Percentiles rank a stretch among this genome's conserved stretches.
phyloP scores from a whole-genome alignment of 2,113 vertebrate species.

The Centrocercus urophasianus region DNA sequence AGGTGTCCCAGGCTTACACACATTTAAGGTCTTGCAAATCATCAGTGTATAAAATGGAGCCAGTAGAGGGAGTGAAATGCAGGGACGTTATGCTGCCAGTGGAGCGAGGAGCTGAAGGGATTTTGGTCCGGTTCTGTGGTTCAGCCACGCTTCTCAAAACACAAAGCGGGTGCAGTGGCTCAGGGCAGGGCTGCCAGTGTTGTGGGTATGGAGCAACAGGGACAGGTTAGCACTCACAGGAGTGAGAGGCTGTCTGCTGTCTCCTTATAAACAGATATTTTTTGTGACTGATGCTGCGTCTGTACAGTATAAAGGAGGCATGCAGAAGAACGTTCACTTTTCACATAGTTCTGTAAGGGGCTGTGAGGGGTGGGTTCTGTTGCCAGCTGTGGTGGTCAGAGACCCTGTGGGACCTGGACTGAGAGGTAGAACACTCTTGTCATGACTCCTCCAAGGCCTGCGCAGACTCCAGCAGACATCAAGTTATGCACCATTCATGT shows the following conservation, averaged over 20 bases:
- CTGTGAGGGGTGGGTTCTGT: background rate
- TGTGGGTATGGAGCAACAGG: background rate
- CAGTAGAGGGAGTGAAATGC: constrained; percentile 62
- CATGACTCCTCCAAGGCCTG: background rate
- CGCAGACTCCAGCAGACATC: background rate
- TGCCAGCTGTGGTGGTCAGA: background rate
- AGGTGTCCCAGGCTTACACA: background rate
- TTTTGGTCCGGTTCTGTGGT: background rate
- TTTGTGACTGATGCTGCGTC: background rate
- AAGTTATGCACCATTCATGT: background rate
- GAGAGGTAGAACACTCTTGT: background rate
- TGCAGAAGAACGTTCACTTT: background rate
- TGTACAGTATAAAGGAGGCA: background rate
- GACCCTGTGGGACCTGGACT: background rate
- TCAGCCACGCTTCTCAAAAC: background rate
- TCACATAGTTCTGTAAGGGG: background rate
- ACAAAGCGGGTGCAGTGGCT: rapidly evolving
- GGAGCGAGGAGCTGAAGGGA: background rate
- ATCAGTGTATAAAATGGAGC: background rate
- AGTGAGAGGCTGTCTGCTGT: background rate
- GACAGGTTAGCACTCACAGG: background rate
- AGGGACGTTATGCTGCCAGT: background rate
- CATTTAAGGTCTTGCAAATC: background rate
- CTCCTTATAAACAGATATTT: background rate
- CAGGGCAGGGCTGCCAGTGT: background rate